A percentile compares a stretch with the other conserved stretches of the same genome.
These are phyloP conservation scores for Clinocottus analis DNA, from an alignment of 2,113 vertebrate genomes.

Conservation along the genomic window DNA sequence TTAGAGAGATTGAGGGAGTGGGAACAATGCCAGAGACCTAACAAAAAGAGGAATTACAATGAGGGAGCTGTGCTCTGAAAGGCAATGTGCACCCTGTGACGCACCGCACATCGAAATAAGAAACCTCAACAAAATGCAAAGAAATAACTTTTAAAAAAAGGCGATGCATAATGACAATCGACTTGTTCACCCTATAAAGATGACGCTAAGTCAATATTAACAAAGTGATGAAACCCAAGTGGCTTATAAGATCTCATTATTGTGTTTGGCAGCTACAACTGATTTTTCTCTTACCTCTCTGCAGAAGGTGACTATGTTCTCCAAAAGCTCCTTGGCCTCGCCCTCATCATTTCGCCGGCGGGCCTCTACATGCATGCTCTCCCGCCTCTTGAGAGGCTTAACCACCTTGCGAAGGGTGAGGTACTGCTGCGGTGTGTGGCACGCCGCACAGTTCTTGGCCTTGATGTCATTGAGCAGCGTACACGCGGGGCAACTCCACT, in stretches of 20 bases:
- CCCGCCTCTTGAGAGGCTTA: slow-evolving; percentile 89
- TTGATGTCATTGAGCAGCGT: slow-evolving; percentile 91
- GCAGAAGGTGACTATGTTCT: slow-evolving; percentile 97
- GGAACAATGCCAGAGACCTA: slow-evolving; percentile 40
- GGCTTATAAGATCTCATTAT: too few species aligned
- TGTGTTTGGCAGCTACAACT: neutral
- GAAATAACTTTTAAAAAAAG: neutral
- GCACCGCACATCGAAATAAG: slow-evolving; percentile 21
- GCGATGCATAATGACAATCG: neutral
- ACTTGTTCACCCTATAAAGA: neutral
- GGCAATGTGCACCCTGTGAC: slow-evolving; percentile 24
- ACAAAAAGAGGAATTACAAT: slow-evolving; percentile 47
- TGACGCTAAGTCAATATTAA: neutral
- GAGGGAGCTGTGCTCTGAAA: slow-evolving; percentile 34
- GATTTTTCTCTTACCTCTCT: slow-evolving; percentile 87
- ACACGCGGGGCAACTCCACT: slow-evolving; percentile 95
- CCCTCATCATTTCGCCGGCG: slow-evolving; percentile 93
- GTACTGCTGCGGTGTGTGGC: slow-evolving; percentile 94
- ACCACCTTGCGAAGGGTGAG: slow-evolving; percentile 86
- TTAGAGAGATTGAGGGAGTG: slow-evolving; percentile 43
- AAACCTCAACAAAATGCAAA: slow-evolving; percentile 10
- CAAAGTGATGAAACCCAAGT: neutral
- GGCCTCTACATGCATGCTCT: slow-evolving; percentile 96
- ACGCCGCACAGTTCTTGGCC: slow-evolving; percentile 92
- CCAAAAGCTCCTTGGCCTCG: slow-evolving; percentile 97